Base-by-base conservation (phyloP, 2,888 invertebrate genomes). In the Synergus laeviventris region DNA sequence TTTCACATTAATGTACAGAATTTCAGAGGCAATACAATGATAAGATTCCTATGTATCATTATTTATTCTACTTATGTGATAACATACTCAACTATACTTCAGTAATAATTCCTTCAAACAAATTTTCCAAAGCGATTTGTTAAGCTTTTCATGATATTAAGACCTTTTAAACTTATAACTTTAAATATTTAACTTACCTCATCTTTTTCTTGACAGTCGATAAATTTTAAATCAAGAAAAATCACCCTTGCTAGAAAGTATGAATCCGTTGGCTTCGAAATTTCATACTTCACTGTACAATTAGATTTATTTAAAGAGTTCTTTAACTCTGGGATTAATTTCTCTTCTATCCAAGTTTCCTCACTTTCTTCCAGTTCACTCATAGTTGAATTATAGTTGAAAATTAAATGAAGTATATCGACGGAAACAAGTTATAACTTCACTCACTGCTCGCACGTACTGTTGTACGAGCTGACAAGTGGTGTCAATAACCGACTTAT, bases 231-330 rank as follows among this genome's bases (percentile, higher is more conserved):
- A n/a, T 70, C 49, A 5, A 70, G 49, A 36, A 70, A 45, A 70
- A 31, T 45, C 5, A 70, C 70, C 12, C 18, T 79, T 2, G 82
- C 76, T 49, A 81, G 70, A 61, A 80, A 81, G 64, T 77, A 78
- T 8, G 77, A 76, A 38, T 79, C 75, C 2, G 14, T n/a, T 0
- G 82, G 82, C 1, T 21, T 12, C 14, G 79, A 82, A n/a, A 76
- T 76, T 2, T 61, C 73, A 64, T 79, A 77, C 1, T 74, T 70
- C 2, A 79, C 81, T 0, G 73, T n/a, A 0, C 4, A 14, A 1
- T 77, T 64, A 14, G 60, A 31, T 64, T 82, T 81, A 39, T 78
- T 39, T 18, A 81, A 31, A 21, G 49, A 54, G 12, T 75, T 73
- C 31, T 45, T 60, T 42, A 82, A 11, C 2, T 75, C 31, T 14